Percentiles rank a stretch among this genome's conserved stretches.
These are phyloP conservation scores for Myotis myotis DNA, from an alignment of 2,797 vertebrate genomes.

Conservation along the genomic window DNA sequence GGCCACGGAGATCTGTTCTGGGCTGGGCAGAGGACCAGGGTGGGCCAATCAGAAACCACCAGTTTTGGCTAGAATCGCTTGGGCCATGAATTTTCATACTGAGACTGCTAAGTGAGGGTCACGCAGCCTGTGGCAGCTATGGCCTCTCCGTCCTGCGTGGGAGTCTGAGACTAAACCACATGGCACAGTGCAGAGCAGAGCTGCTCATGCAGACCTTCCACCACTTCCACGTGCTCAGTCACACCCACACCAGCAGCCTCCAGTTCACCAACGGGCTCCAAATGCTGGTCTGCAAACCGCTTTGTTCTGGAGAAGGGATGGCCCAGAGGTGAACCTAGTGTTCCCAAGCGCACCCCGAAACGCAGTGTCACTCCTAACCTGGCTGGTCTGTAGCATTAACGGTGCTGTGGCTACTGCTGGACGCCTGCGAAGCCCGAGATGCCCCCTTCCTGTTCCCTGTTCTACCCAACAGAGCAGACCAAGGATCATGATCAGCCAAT, in stretches of 20 bases:
- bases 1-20: background rate
- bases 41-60: background rate
- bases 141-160: accelerated
- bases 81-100: background rate
- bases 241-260: background rate
- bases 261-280: background rate
- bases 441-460: background rate
- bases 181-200: background rate
- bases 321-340: accelerated
- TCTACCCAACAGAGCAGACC: background rate
- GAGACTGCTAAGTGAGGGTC: background rate
- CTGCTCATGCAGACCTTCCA: background rate
- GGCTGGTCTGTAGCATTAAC: background rate
- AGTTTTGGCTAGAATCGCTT: background rate
- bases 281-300: background rate
- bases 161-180: too few relatives aligned
- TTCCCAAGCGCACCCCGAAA: background rate
- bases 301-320: background rate
- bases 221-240: background rate
- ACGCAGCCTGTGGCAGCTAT: background rate
- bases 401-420: accelerated
- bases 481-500: background rate
- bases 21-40: background rate
- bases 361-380: background rate
- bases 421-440: background rate